Conservation (phyloP, 2,797 vertebrate species). For the Sandelia bainsii region DNA sequence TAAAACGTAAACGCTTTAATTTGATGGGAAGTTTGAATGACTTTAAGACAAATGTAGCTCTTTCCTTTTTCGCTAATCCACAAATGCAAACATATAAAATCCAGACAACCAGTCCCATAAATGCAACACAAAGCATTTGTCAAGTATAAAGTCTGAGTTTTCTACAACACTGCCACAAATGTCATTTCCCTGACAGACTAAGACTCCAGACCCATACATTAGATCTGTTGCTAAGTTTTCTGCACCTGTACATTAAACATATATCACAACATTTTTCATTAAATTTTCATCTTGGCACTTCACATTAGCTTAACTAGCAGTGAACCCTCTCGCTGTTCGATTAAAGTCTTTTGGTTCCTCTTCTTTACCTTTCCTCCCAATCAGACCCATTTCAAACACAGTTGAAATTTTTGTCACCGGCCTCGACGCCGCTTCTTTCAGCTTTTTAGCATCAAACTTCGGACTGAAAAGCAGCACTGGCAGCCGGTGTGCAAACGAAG, state of each 20-base stretch:
- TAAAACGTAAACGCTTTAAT: conserved; percentile 75
- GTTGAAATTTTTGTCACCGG: conserved; percentile 85
- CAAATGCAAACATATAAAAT: conserved; percentile 52
- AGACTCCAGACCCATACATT: conserved; percentile 58
- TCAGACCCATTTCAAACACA: conserved; percentile 85
- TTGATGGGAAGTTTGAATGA: conserved; percentile 58
- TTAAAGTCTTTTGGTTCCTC: conserved; percentile 93
- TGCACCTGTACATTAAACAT: conserved; percentile 74
- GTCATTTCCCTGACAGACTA: conserved; percentile 35
- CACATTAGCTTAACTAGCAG: conserved; percentile 66
- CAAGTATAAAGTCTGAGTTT: conserved; percentile 69
- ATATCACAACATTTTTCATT: conserved; percentile 25
- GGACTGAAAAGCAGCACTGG: conserved; percentile 93
- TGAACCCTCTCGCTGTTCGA: conserved; percentile 90
- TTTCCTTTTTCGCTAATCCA: conserved; percentile 33
- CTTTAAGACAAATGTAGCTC: conserved; percentile 67
- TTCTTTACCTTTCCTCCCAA: conserved; percentile 80
- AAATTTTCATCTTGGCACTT: conserved; percentile 43
- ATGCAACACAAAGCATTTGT: conserved; percentile 56
- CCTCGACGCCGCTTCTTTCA: conserved; percentile 89
- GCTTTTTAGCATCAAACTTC: conserved; percentile 92
- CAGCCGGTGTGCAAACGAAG: conserved; percentile 81
- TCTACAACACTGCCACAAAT: conserved; percentile 38
- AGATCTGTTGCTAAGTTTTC: conserved; percentile 51
- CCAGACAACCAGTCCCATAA: conserved; percentile 49